Evolutionary conservation across 1,140 invertebrate species (phyloP), one percentile per base, ranked within the genome.

Genomic region (Armadillidium nasatum): DNA sequence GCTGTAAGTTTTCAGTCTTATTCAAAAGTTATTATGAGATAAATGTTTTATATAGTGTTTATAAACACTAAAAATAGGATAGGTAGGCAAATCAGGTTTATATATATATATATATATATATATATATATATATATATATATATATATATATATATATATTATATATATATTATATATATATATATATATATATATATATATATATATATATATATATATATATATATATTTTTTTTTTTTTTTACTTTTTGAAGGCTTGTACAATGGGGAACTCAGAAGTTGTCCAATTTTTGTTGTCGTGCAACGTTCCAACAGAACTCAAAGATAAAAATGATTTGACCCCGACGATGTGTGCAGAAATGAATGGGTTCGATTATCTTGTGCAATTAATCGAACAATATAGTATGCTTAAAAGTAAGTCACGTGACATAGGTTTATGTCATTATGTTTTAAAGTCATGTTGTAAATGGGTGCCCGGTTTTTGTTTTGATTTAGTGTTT

Each of bases 291-390:
- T 72, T 80, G 2, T 72, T 80, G 22, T 33, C 70, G 21, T 66
- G 66, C 10, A 71, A 75, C 10, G 79, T 78, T 0, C 54, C 72
- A 10, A 75, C 75, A 13, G 68, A 76, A 15, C 44, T 66, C 19
- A 21, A 60, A 0, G 79, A 80, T 75, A 72, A 75, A 15, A 76
- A 74, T 10, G 77, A 80, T 43, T 73, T 80, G 71, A 80, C 79
- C 3, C 75, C 79, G 6, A 22, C 60, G 15, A 76, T 80, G 75
- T 60, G 50, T 7, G 50, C 50, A 19, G 50, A 60, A 2, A 60
- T 60, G 50, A 60, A 60, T 19, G 19, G 19, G 4, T 60, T 60
- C 7, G 50, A 60, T 60, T 60, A 15, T 19, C 50, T 60, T 19
- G 7, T 7, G 11, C 11, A 60, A 15, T 19, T 60, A 15, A 60